These are phyloP conservation scores for Danio jaintianensis DNA, from an alignment of 2,797 vertebrate species.

Conservation along the genomic window DNA sequence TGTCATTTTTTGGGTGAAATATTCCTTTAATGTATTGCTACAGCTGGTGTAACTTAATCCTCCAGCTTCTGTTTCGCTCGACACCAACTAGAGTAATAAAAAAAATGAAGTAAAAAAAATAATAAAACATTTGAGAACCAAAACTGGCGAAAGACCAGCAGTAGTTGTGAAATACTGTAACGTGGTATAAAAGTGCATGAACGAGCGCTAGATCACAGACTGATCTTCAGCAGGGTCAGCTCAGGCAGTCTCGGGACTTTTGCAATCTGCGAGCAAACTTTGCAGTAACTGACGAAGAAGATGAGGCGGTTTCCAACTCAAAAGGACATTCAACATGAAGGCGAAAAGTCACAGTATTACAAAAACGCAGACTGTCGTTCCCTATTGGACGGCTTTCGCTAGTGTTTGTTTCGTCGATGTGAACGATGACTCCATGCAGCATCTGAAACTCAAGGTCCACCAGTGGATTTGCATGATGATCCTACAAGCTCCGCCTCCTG, in stretches of 20 bases:
- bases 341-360: conserved; percentile 23
- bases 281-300: conserved; percentile 2
- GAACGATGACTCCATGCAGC: conserved; percentile 33
- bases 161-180: conserved; percentile 14
- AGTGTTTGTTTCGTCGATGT: conserved; percentile 33
- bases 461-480: neutral
- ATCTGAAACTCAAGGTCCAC: conserved; percentile 14
- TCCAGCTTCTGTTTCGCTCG: neutral
- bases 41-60: conserved; percentile 3
- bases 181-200: neutral
- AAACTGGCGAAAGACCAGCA: conserved; percentile 17
- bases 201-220: neutral
- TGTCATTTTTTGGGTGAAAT: neutral
- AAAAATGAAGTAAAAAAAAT: neutral
- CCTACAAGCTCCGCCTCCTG: conserved; percentile 33
- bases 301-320: conserved; percentile 18
- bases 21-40: neutral
- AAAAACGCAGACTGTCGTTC: conserved; percentile 19
- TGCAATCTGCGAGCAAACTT: neutral
- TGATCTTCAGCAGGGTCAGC: conserved; percentile 30
- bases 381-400: neutral
- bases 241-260: conserved; percentile 6
- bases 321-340: conserved; percentile 26
- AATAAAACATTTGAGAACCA: neutral
- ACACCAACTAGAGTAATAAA: neutral